Percentiles rank a stretch among this genome's conserved stretches.
Evolutionary conservation across 2,797 vertebrate species (phyloP).

Genomic region (Caiman crocodilus): DNA sequence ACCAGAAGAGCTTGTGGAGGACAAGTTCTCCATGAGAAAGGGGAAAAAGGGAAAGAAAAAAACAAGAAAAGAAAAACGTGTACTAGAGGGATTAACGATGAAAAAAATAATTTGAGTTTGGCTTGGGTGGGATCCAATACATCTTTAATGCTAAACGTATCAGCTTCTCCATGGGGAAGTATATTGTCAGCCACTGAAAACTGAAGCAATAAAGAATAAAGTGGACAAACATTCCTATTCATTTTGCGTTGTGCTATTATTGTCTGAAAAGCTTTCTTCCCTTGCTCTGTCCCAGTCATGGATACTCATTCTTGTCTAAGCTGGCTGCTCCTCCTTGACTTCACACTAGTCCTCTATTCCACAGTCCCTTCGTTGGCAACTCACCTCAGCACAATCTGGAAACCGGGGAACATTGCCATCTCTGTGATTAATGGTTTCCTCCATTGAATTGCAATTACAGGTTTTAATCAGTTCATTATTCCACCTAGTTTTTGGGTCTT

Average conservation of each 20-base stretch:
- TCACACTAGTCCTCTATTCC: background rate
- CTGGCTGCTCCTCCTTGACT: background rate
- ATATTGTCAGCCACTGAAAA: background rate
- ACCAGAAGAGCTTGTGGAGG: background rate
- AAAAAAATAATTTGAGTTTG: background rate
- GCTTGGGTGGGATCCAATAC: background rate
- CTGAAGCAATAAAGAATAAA: background rate
- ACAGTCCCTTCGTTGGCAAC: conserved; percentile 11
- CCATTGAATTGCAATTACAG: conserved; percentile 77
- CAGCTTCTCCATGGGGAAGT: background rate
- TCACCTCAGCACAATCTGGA: background rate
- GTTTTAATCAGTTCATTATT: conserved; percentile 83
- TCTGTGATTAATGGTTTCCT: conserved; percentile 76
- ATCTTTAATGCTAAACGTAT: background rate
- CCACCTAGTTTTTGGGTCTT: conserved; percentile 73
- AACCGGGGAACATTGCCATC: conserved; percentile 64
- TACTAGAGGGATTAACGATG: background rate
- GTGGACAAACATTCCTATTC: background rate
- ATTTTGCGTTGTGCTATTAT: background rate
- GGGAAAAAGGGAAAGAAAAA: background rate
- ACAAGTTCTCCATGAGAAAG: background rate
- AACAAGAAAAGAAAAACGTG: background rate
- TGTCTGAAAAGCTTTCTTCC: background rate
- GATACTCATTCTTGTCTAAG: background rate
- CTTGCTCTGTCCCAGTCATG: background rate